Evolutionary conservation across 2,888 invertebrate genomes (phyloP), one percentile per base, ranked within the genome.

Genomic region (Sympetrum striolatum): DNA sequence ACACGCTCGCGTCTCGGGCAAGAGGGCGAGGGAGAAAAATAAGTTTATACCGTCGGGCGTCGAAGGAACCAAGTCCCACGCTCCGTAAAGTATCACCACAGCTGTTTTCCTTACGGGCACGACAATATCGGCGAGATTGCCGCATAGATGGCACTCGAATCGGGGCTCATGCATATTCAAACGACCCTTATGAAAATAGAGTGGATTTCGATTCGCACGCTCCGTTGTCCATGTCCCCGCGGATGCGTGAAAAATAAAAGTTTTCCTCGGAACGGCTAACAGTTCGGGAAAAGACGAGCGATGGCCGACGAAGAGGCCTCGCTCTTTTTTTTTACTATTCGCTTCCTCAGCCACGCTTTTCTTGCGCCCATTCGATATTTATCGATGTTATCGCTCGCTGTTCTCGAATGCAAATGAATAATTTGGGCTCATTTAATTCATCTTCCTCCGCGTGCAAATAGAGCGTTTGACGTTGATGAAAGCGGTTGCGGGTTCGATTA

Each of bases 101-200:
- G 64, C 60, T 86, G 86, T 86, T 86, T 86, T 86, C 86, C 86
- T 86, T 86, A 86, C 86, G 60, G 86, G 86, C 86, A 86, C 86
- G 31, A n/a, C 81, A 25, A 48, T 48, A 48, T 81, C 81, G 81
- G 25, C 81, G 25, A 82, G 82, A 58, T 82, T 58, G 82, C 82
- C 58, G 35, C 58, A n/a, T 80, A 80, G 37, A 58, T n/a, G 86
- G 18, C 64, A 64, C 64, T 31, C 86, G 86, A 86, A 64, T 86
- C 60, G 86, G 86, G 22, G 35, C 31, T 60, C 35, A 86, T 86
- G 60, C 58, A 86, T 86, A 86, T 86, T 86, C 86, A 86, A 86
- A 37, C 60, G 37, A n/a, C 60, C 86, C 86, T 86, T 86, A 86
- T 86, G 86, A 86, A 86, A 86, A 86, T 86, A 86, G 86, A 86